Conservation (phyloP, 2,113 vertebrate genomes). For the Bambusicola thoracicus region DNA sequence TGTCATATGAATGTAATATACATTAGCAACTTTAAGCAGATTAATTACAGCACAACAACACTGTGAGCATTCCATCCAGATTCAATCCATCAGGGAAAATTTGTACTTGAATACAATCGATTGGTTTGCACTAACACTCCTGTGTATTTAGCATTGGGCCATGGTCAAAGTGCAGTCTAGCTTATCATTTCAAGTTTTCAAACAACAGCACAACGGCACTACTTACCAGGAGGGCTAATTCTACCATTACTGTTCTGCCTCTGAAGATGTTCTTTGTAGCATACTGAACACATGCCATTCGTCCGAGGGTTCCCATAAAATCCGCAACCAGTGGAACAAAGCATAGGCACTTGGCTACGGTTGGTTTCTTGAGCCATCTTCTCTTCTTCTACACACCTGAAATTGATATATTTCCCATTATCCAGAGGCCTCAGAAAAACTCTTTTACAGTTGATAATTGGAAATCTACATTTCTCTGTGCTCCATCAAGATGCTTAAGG, state of each 20-base stretch:
- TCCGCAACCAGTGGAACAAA: slow-evolving; percentile 90
- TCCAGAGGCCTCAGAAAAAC: neutral
- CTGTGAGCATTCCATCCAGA: neutral
- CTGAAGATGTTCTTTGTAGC: slow-evolving; percentile 91
- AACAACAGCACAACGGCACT: fast-evolving
- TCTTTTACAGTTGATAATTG: neutral
- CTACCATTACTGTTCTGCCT: slow-evolving; percentile 87
- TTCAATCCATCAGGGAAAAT: neutral
- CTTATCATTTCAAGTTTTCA: fast-evolving
- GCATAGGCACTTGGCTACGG: slow-evolving; percentile 89
- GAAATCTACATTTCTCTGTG: neutral
- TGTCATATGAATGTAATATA: neutral
- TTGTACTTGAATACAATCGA: neutral
- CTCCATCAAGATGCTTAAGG: neutral
- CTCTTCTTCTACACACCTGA: slow-evolving; percentile 77
- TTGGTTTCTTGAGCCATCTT: slow-evolving; percentile 93
- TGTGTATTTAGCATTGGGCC: neutral
- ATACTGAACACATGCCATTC: slow-evolving; percentile 90
- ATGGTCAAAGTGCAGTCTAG: fast-evolving
- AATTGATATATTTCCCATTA: slow-evolving; percentile 38
- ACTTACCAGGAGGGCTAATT: slow-evolving; percentile 88
- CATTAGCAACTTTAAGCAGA: neutral
- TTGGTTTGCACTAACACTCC: neutral
- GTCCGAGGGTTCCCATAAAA: slow-evolving; percentile 91
- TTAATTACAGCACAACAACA: neutral